Evolutionary conservation across 2,797 vertebrate genomes (phyloP), one percentile per base, ranked within the genome.

Genomic region (Garrulus glandarius): DNA sequence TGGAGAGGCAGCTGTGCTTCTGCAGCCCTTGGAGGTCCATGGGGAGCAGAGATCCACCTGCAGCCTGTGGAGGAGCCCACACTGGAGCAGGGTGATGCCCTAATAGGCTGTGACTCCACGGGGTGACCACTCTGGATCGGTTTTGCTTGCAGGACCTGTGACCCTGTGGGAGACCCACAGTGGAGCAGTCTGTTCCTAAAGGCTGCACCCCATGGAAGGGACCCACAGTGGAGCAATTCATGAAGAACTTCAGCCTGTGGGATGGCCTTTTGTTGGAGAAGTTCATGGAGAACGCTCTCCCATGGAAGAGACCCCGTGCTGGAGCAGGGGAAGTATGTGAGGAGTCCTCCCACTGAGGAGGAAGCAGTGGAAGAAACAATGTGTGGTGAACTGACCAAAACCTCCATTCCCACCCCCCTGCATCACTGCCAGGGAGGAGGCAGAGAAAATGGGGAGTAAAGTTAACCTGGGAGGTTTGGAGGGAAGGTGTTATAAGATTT

Each of bases 371-470:
- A 52, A 59, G 34, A 53, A 46, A n/a, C 13, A 24, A 5, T 3
- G 4, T 11, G 24, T 36, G 26, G 50, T 46, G 15, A 59, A 41
- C 16, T 19, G 57, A 37, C 9, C 26, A n/a, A 69, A 82, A 70
- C 24, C 10, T n/a, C 32, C 32, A n/a, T 26, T 76, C 27, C 15
- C 14, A 49, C 5, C 9, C 17, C 10, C 5, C 27, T 43, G 22
- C 0, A 0, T 21, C 46, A 29, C 34, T 59, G 34, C 14, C 19
- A 10, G 12, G 16, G 21, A 50, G 29, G 10, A 68, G 6, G 18
- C 11, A 34, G 21, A 44, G 27, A 61, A 63, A 77, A 47, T 7
- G 5, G 5, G 30, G 10, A 27, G 18, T 53, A 53, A 53, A 53
- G 29, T 27, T 50, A 49, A 43, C 2, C 11, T 39, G 20, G 9